Base-by-base conservation (phyloP, 2,113 vertebrate species). In the Labeo rohita region DNA sequence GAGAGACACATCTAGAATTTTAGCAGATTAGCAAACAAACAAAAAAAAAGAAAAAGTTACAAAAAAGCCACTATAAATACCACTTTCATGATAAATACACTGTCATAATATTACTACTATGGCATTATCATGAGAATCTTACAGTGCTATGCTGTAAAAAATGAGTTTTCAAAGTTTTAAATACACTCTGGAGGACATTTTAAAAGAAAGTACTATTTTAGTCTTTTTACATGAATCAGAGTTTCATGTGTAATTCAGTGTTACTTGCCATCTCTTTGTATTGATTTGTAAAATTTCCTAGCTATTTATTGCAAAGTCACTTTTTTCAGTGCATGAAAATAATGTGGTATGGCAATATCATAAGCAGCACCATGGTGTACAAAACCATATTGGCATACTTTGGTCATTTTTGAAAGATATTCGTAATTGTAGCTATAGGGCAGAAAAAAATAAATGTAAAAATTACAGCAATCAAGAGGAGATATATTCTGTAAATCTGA, bases 1-100 rank as follows among this genome's bases (percentile, higher is more conserved):
- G 80, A 80, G 10, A 15, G 47, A 84, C 75, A 75, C 54, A 79
- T 43, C 73, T 43, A 12, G 15, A 59, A n/a, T 52, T n/a, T 45
- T 2, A 72, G 39, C 68, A 72, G 39, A 72, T 84, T 74, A 54
- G 18, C 68, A 61, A 7, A 59, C 74, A 54, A 78, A 56, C 74
- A 84, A 15, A 52, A 72, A 76, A 36, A 73, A 72, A 23, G 36
- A n/a, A 21, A 23, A 80, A 15, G 2, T 74, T 5, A 75, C 23
- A 13, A 34, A 65, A 65, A 34, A 65, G 5, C 13, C 63, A 12
- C 61, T 11, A 65, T 65, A 11, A 6, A n/a, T 15, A 15, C 65
- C 12, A 36, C 12, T 34, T 15, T 66, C 2, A 39, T 34, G 1
- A 6, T 39, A 39, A 39, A 3, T 39, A 15, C 28, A 2, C 6